Base-by-base conservation (phyloP, 1,140 invertebrate species). In the Antheraea mylitta region DNA sequence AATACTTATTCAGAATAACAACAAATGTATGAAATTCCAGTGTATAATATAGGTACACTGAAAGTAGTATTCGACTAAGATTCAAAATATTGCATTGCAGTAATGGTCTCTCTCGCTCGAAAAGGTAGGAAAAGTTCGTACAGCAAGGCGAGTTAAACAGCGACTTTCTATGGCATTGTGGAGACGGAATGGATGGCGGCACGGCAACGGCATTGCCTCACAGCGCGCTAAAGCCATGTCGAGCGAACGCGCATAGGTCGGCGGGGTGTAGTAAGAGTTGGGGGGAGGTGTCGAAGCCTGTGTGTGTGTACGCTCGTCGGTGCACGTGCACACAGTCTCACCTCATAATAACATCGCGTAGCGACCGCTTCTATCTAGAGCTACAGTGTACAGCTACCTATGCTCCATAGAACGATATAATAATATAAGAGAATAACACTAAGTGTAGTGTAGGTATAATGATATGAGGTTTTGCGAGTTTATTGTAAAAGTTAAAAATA, bases 121-220 rank as follows among this genome's bases (percentile, higher is more conserved):
- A 73, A 79, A 84, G 83, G 83, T 83, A 87, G 85, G 83, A 91
- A 90, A 88, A 86, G 85, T 89, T 89, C 72, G 84, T 80, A 76
- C 82, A 81, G 75, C 77, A 80, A 85, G 84, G 84, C 88, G 83
- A 89, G 83, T 87, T 82, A 77, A 82, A 82, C 83, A 83, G 82
- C 76, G 76, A 91, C 89, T 91, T 91, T 91, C 89, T 90, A 90
- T 90, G 87, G 86, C 86, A 91, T 90, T 91, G 87, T 88, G 80
- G 85, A 83, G 82, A 86, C 73, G 79, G 82, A 88, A 85, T 87
- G 85, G 86, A 84, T 83, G 86, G 83, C 82, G 82, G 84, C 80
- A 80, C 83, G 81, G 87, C 86, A 87, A 82, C 82, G 85, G 84
- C 85, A 87, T 91, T 91, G 89, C 89, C 81, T 87, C 89, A 90